Percentiles rank a stretch among this genome's conserved stretches.
These are phyloP conservation scores for Drosophila ogumai DNA, from an alignment of 1,140 invertebrate species.

Conservation along the genomic window DNA sequence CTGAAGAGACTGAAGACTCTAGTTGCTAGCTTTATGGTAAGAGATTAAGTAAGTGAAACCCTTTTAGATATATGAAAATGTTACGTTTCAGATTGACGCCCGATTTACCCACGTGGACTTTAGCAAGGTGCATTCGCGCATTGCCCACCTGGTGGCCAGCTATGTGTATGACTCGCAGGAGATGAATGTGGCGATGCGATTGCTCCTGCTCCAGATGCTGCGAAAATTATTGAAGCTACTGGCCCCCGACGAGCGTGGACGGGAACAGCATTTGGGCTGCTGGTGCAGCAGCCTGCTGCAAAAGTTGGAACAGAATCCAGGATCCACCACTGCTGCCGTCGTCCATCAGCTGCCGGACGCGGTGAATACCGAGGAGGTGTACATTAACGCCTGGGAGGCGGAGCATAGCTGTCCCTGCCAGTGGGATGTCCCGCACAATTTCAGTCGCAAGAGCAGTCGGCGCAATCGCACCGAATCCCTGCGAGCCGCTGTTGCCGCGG, in stretches of 20 bases:
- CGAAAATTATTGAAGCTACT: conserved; percentile 35
- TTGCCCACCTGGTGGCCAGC: conserved; percentile 87
- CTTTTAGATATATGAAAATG: background rate
- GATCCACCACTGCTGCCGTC: conserved; percentile 1
- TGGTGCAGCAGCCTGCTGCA: conserved; percentile 60
- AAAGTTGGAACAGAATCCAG: conserved; percentile 45
- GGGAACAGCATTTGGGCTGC: conserved; percentile 65
- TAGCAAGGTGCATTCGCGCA: conserved; percentile 87
- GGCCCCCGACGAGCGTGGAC: conserved; percentile 52
- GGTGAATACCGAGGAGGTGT: conserved; percentile 86
- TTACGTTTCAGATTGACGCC: conserved; percentile 85
- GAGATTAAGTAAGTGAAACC: background rate
- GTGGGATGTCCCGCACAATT: conserved; percentile 78
- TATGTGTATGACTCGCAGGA: conserved; percentile 81
- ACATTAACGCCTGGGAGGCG: conserved; percentile 86
- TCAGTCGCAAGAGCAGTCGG: conserved; percentile 79
- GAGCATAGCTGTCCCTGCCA: conserved; percentile 84
- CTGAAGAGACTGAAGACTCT: conserved; percentile 88
- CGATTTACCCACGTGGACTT: conserved; percentile 88
- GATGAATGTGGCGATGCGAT: conserved; percentile 32
- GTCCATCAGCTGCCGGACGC: conserved; percentile 62
- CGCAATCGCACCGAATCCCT: conserved; percentile 76
- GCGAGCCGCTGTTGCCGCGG: conserved; percentile 16
- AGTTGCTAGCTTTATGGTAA: conserved; percentile 87
- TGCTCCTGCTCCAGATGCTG: conserved; percentile 63